These are phyloP conservation scores for Tribolium madens DNA, from an alignment of 1,140 invertebrate genomes.

Conservation along the genomic window DNA sequence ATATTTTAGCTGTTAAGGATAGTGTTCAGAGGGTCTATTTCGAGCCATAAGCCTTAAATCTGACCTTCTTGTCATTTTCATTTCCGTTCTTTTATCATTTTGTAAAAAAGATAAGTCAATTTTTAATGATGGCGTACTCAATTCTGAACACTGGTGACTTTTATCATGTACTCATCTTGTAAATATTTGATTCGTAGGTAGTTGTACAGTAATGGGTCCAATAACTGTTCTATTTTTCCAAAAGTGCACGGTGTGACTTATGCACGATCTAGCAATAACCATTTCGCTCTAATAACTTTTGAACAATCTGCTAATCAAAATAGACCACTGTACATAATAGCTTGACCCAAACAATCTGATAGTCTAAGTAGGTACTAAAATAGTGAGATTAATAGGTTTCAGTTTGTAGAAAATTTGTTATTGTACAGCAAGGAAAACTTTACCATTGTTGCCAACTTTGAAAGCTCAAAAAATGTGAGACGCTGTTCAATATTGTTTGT, in stretches of 20 bases:
- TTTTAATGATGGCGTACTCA: slow-evolving; percentile 36
- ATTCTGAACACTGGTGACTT: slow-evolving; percentile 38
- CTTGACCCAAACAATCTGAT: slow-evolving; percentile 39
- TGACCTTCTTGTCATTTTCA: slow-evolving; percentile 20
- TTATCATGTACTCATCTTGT: slow-evolving; percentile 32
- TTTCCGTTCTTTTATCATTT: slow-evolving; percentile 7
- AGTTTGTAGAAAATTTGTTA: slow-evolving; percentile 31
- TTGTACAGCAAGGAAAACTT: slow-evolving; percentile 22
- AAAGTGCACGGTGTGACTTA: slow-evolving; percentile 46
- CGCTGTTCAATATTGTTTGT: slow-evolving; percentile 39
- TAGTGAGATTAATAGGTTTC: slow-evolving; percentile 31
- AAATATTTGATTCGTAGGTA: slow-evolving; percentile 39
- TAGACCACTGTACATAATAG: neutral
- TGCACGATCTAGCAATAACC: slow-evolving; percentile 40
- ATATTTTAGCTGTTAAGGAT: slow-evolving; percentile 17
- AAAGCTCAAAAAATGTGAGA: slow-evolving; percentile 17
- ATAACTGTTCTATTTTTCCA: slow-evolving; percentile 50
- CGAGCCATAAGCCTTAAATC: slow-evolving; percentile 32
- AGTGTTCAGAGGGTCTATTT: slow-evolving; percentile 24
- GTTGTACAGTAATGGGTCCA: slow-evolving; percentile 51
- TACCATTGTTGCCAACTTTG: slow-evolving; percentile 33
- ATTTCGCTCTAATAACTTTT: slow-evolving; percentile 7
- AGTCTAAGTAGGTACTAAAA: slow-evolving; percentile 7
- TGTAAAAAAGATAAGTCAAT: slow-evolving; percentile 38
- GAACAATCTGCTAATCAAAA: slow-evolving; percentile 15